Conservation (phyloP, 2,797 vertebrate species). For the Acanthurus leucopareius region DNA sequence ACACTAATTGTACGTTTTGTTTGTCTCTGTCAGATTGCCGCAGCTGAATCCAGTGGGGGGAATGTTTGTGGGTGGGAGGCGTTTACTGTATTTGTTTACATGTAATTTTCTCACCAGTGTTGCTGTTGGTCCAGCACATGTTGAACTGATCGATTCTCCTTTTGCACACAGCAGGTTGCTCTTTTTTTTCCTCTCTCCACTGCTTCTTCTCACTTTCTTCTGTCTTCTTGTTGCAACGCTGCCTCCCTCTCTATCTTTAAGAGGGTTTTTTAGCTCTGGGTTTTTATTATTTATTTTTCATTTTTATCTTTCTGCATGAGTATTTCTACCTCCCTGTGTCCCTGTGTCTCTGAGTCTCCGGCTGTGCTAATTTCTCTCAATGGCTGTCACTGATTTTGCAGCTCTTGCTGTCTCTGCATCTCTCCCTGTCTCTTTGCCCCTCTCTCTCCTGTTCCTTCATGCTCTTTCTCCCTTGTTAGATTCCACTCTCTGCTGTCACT, state of each 20-base stretch:
- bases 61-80: conserved; percentile 46
- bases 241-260: conserved; percentile 7
- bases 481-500: conserved; percentile 65
- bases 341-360: conserved; percentile 47
- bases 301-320: conserved; percentile 42
- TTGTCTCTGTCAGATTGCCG: conserved; percentile 30
- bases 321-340: conserved; percentile 47
- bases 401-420: conserved; percentile 55
- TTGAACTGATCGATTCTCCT: conserved; percentile 52
- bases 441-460: conserved; percentile 22
- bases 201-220: conserved; percentile 4
- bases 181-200: not conserved
- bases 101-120: conserved; percentile 55
- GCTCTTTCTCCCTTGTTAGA: conserved; percentile 60
- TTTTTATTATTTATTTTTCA: conserved; percentile 14
- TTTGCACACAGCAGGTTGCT: conserved; percentile 42
- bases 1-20: conserved; percentile 61
- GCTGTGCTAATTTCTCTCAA: conserved; percentile 69
- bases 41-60: conserved; percentile 55
- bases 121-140: conserved; percentile 36
- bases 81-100: conserved; percentile 70
- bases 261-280: not conserved
- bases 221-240: conserved; percentile 44
- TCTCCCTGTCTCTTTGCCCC: conserved; percentile 41
- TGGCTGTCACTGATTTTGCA: conserved; percentile 65